Base-by-base conservation (phyloP, 1,140 invertebrate species). In the Saccostrea cuccullata region DNA sequence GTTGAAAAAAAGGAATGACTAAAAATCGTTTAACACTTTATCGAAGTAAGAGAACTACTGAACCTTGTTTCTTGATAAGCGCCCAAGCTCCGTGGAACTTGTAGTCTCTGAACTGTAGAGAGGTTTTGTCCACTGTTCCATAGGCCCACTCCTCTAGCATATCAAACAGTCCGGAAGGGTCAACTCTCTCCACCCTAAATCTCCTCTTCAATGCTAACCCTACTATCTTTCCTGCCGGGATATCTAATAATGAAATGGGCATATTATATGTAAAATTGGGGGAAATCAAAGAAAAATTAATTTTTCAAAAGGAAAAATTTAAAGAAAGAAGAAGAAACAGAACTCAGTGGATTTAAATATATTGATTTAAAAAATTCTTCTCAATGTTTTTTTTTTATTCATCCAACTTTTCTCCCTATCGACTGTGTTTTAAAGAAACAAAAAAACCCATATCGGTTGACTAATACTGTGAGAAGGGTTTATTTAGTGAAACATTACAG, bases 11-110 rank as follows among this genome's bases (percentile, higher is more conserved):
- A 47, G 0, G 30, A 36, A 47, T 47, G 47, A 47, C 9, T 47
- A 2, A 47, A 47, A 47, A 8, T 9, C 9, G 5, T 47, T 47
- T 47, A 8, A 47, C 1, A 47, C 47, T 8, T 47, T 47, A 47
- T 47, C 9, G 47, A 47, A 47, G 5, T 2, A 47, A 47, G 47
- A 47, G 47, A 47, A 47, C 9, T 47, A 47, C 9, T 8, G 5
- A 47, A 87, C 86, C 86, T 87, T 87, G 67, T 30, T 77, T 87
- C 17, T 73, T 73, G 47, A 77, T 56, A 60, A 87, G 67, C n/a
- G 86, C 36, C 47, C 70, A 87, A n/a, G 86, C 86, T 13, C 77
- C 73, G 12, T 87, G 73, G n/a, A 87, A 47, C 13, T 56, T 82
- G 55, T 77, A 73, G 17, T 87, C 56, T 30, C 86, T 23, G 30